Evolutionary conservation across 2,113 vertebrate species (phyloP).

Genomic region (Ardeotis arabs): DNA sequence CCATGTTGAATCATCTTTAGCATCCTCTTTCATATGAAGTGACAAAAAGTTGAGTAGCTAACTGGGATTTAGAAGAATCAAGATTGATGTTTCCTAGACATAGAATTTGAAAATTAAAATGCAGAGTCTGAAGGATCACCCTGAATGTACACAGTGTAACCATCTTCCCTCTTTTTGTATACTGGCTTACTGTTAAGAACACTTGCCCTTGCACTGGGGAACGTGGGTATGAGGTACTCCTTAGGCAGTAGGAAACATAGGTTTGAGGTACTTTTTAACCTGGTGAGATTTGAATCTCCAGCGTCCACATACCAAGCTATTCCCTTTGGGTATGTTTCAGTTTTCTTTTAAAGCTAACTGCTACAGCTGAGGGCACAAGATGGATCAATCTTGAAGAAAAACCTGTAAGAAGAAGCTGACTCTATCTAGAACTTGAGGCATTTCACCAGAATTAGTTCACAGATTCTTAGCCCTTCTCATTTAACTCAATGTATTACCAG

Average conservation of each 20-base stretch:
- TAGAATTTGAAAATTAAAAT: background rate
- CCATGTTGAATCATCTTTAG: background rate
- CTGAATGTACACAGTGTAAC: background rate
- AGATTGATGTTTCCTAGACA: background rate
- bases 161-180: background rate
- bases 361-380: background rate
- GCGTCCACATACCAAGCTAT: background rate
- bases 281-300: background rate
- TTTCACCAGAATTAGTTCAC: background rate
- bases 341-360: background rate
- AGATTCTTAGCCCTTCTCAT: background rate
- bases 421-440: background rate
- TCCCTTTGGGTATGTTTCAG: background rate
- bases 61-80: background rate
- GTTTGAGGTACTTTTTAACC: background rate
- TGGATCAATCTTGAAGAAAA: background rate
- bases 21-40: background rate
- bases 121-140: background rate
- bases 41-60: background rate
- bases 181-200: background rate
- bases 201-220: background rate
- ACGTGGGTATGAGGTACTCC: accelerated
- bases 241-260: background rate
- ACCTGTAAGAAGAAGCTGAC: background rate
- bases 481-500: background rate